Conservation (phyloP, 2,113 vertebrate species). For the Oryzias curvinotus region DNA sequence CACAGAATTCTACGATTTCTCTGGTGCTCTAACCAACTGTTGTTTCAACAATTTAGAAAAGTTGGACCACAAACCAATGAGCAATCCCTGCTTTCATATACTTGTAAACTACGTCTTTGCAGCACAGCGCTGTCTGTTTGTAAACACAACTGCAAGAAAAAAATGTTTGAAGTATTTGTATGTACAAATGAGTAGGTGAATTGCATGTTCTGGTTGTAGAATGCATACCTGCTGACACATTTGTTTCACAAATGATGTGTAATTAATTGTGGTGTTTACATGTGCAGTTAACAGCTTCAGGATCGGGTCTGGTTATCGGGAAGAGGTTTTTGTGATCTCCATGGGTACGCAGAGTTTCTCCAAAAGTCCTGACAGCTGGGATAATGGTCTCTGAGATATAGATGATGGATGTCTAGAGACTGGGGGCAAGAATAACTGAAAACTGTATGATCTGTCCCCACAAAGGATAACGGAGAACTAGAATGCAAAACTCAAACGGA, state of each 20-base stretch:
- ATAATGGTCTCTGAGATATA: too few species aligned
- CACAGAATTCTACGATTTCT: slow-evolving; percentile 37
- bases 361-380: too few species aligned
- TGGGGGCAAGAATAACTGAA: too few species aligned
- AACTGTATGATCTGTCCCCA: too few species aligned
- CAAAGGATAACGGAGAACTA: too few species aligned
- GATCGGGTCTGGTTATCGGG: too few species aligned
- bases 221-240: background rate
- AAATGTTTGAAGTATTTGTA: slow-evolving; percentile 38
- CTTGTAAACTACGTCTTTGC: slow-evolving; percentile 64
- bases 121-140: slow-evolving; percentile 41
- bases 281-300: too few species aligned
- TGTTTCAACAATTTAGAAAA: slow-evolving; percentile 57
- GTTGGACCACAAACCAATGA: slow-evolving; percentile 55
- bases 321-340: too few species aligned
- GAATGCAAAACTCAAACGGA: too few species aligned
- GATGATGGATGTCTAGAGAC: too few species aligned
- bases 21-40: slow-evolving; percentile 53
- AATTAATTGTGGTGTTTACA: too few species aligned
- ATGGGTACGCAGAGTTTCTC: too few species aligned
- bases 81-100: slow-evolving; percentile 60
- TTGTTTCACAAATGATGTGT: background rate
- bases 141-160: slow-evolving; percentile 24
- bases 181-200: background rate
- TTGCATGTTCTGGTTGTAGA: background rate